These are phyloP conservation scores for Myotis yumanensis DNA, from an alignment of 2,113 vertebrate species.

Conservation along the genomic window DNA sequence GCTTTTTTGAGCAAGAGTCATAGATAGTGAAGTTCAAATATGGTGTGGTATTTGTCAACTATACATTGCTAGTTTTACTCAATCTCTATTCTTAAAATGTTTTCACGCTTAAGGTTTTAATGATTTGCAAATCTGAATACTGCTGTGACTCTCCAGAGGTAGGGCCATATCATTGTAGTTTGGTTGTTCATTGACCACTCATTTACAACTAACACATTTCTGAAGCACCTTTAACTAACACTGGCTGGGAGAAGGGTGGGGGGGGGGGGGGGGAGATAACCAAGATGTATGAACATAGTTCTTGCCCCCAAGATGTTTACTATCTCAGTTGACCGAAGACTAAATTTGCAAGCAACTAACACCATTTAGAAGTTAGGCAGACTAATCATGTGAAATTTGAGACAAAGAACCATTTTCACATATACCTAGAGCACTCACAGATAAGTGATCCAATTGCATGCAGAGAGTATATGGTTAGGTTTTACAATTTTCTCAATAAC, in stretches of 20 bases:
- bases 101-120: conserved; percentile 19
- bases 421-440: not conserved
- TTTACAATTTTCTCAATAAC: conserved; percentile 12
- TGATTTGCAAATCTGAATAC: not conserved
- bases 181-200: not conserved
- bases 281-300: not conserved
- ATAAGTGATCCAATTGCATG: not conserved
- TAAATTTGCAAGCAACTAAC: not conserved
- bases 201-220: not conserved
- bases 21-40: conserved; percentile 30
- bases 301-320: not conserved
- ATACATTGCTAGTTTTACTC: not conserved
- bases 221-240: not conserved
- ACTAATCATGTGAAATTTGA: not conserved
- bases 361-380: not conserved
- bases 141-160: not conserved
- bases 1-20: not conserved
- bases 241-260: not conserved
- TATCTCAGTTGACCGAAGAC: not conserved
- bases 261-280: not conserved
- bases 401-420: not conserved
- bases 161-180: not conserved
- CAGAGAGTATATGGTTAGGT: not conserved
- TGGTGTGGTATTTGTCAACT: not conserved
- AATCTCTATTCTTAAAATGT: not conserved